Evolutionary conservation across 2,888 invertebrate genomes (phyloP).

Genomic region (Heliconius aoede): DNA sequence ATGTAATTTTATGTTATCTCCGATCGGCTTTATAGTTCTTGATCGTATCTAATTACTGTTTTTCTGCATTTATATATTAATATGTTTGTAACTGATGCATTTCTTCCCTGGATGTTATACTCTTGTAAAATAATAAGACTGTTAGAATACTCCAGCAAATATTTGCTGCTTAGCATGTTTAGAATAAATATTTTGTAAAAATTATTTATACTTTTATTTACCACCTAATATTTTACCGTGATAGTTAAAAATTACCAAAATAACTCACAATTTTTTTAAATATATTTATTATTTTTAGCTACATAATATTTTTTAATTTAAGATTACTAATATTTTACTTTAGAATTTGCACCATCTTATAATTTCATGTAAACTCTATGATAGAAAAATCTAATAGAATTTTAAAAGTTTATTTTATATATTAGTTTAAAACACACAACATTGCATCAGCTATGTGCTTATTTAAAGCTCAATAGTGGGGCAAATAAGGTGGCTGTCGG

Average conservation of each 20-base stretch:
- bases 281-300: no score
- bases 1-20: conserved; percentile 51
- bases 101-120: conserved; percentile 75
- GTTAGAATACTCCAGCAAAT: conserved; percentile 80
- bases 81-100: conserved; percentile 72
- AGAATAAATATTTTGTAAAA: conserved; percentile 70
- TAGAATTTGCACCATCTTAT: no score
- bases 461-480: conserved; percentile 30
- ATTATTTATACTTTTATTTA: conserved; percentile 51
- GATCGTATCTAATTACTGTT: conserved; percentile 55
- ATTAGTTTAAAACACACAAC: conserved; percentile 41
- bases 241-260: no score
- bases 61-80: conserved; percentile 63
- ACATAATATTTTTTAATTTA: no score
- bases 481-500: conserved; percentile 33
- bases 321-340: no score
- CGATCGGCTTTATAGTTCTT: conserved; percentile 43
- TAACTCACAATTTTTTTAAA: no score
- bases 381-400: neutral
- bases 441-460: conserved; percentile 62
- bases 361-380: no score
- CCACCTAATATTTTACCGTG: conserved; percentile 22
- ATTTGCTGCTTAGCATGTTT: conserved; percentile 70
- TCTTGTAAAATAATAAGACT: conserved; percentile 82
- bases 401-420: conserved; percentile 1